Evolutionary conservation across 2,113 vertebrate species (phyloP).

Genomic region (Pyrgilauda ruficollis): DNA sequence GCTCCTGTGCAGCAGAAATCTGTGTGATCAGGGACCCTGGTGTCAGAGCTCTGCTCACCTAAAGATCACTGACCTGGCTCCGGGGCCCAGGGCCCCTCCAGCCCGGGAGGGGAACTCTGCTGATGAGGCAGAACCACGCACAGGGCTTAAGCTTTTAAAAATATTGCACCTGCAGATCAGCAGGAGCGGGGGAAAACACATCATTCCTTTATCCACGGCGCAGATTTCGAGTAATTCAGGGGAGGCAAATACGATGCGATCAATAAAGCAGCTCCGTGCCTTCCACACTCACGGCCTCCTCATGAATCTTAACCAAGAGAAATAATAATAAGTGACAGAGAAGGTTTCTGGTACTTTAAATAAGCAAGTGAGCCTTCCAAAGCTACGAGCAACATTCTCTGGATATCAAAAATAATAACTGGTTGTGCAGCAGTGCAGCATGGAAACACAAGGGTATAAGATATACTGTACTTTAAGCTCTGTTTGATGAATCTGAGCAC

Average conservation of each 20-base stretch:
- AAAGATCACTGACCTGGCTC: not conserved
- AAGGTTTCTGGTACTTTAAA: constrained; percentile 75
- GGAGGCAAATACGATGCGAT: constrained; percentile 39
- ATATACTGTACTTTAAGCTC: constrained; percentile 88
- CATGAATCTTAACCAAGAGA: constrained; percentile 75
- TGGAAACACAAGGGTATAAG: constrained; percentile 80
- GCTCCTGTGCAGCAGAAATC: not conserved
- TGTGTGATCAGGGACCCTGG: rapidly evolving
- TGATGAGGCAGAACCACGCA: not conserved
- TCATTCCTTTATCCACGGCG: not conserved
- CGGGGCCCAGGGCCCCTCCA: not conserved
- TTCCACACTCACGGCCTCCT: constrained; percentile 51
- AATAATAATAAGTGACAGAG: constrained; percentile 77
- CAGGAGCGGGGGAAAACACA: constrained; percentile 24
- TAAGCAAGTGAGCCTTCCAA: constrained; percentile 79
- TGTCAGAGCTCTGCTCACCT: not conserved
- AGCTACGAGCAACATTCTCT: constrained; percentile 79
- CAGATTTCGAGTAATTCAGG: constrained; percentile 47
- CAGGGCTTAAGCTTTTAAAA: constrained; percentile 15
- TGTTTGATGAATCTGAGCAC: constrained; percentile 90
- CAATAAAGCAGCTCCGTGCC: constrained; percentile 61
- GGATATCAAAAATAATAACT: constrained; percentile 85
- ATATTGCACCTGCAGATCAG: constrained; percentile 15
- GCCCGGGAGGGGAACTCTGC: not conserved
- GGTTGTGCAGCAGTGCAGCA: constrained; percentile 77